phyloP scores from a whole-genome alignment of 2,797 vertebrate genomes.

The Crypturellus tataupa region DNA sequence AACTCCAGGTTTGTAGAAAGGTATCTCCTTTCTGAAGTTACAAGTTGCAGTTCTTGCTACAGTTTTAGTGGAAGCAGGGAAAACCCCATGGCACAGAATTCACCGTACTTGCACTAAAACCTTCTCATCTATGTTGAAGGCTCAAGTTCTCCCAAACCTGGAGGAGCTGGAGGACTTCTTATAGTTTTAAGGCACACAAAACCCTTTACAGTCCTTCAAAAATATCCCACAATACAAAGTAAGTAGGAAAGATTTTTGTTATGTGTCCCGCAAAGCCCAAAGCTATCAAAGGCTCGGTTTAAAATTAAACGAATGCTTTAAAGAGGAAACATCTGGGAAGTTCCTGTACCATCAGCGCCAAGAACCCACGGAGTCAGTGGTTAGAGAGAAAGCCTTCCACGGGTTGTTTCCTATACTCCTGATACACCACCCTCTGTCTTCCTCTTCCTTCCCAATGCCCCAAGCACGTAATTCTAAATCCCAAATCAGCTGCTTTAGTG shows the following conservation, averaged over 20 bases:
- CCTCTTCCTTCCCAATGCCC: not conserved
- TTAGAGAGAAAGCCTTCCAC: not conserved
- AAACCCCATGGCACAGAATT: not conserved
- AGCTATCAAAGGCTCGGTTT: not conserved
- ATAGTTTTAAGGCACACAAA: not conserved
- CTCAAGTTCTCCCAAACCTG: not conserved
- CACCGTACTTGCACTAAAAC: not conserved
- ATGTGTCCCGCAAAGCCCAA: not conserved
- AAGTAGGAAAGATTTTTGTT: not conserved
- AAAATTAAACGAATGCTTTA: not conserved
- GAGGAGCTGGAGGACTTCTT: not conserved
- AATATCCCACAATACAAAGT: not conserved
- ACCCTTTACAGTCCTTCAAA: not conserved
- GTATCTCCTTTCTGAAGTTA: not conserved
- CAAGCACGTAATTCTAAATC: accelerated
- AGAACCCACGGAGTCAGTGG: not conserved
- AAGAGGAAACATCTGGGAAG: not conserved
- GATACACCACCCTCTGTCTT: not conserved
- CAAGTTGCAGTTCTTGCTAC: not conserved
- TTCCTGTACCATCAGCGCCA: not conserved
- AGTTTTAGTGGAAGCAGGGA: not conserved
- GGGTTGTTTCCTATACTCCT: not conserved
- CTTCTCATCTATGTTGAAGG: not conserved
- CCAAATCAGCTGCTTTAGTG: not conserved
- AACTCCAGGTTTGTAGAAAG: not conserved